phyloP scores from a whole-genome alignment of 1,140 invertebrate species.

The Macrocentrus cingulum region DNA sequence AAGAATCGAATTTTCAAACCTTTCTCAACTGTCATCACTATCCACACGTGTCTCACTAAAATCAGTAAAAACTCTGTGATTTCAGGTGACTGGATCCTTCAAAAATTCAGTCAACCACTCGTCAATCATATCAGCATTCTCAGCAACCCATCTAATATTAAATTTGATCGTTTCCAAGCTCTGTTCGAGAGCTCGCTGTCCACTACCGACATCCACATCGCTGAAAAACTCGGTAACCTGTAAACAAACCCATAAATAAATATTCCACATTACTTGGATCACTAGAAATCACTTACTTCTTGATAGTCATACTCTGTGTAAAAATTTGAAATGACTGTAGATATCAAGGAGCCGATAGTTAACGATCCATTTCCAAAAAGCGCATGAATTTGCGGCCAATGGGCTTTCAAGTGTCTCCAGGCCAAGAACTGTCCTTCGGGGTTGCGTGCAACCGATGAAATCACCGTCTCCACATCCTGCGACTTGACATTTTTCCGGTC shows the following conservation, averaged over 20 bases:
- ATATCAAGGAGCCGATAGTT: slow-evolving; percentile 70
- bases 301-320: slow-evolving; percentile 72
- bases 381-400: slow-evolving; percentile 69
- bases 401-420: slow-evolving; percentile 76
- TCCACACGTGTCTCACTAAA: too few species aligned
- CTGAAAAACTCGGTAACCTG: slow-evolving; percentile 72
- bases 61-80: too few species aligned
- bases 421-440: slow-evolving; percentile 70
- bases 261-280: slow-evolving; percentile 1
- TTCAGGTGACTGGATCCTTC: too few species aligned
- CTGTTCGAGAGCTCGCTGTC: slow-evolving; percentile 68
- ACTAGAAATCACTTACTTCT: slow-evolving; percentile 66
- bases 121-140: slow-evolving; percentile 65
- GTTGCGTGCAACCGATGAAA: slow-evolving; percentile 71
- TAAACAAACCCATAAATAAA: slow-evolving; percentile 26
- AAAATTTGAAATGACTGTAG: slow-evolving; percentile 70
- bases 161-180: slow-evolving; percentile 76
- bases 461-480: slow-evolving; percentile 70
- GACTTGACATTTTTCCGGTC: slow-evolving; percentile 68
- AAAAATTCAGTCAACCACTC: slow-evolving; percentile 60
- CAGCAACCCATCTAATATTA: slow-evolving; percentile 75
- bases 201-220: slow-evolving; percentile 69
- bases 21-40: too few species aligned
- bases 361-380: slow-evolving; percentile 71
- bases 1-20: too few species aligned